phyloP scores from a whole-genome alignment of 2,113 vertebrate species.

The Grantiella picta region DNA sequence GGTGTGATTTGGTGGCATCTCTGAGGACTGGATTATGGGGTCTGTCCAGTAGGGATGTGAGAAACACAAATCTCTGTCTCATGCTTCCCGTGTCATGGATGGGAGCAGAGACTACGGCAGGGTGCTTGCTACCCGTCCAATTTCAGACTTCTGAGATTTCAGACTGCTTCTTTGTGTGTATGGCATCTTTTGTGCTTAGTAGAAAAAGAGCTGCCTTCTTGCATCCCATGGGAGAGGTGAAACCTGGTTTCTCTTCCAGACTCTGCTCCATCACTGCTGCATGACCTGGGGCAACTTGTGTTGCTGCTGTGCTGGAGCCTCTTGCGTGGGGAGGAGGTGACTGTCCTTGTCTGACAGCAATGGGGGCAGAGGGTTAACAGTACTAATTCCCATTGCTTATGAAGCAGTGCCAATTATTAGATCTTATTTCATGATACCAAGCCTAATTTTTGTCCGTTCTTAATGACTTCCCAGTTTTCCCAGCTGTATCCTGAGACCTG shows the following conservation, averaged over 20 bases:
- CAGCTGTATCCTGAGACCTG: not conserved
- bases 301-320: not conserved
- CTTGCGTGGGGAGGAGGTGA: not conserved
- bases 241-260: not conserved
- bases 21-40: not conserved
- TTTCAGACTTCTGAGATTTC: not conserved
- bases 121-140: not conserved
- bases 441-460: slow-evolving; percentile 24
- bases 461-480: slow-evolving; percentile 37
- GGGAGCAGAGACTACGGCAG: not conserved
- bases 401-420: slow-evolving; percentile 31
- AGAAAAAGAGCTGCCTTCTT: not conserved
- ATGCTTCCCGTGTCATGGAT: accelerated
- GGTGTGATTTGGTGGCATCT: not conserved
- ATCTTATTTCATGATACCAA: slow-evolving; percentile 33
- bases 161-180: not conserved
- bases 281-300: not conserved
- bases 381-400: not conserved
- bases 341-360: not conserved
- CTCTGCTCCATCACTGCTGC: not conserved
- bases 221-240: not conserved
- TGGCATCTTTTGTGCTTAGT: not conserved
- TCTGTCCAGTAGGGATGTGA: not conserved
- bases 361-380: not conserved
- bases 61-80: not conserved